Conservation (phyloP, 2,888 invertebrate species). For the Erebia epiphron region DNA sequence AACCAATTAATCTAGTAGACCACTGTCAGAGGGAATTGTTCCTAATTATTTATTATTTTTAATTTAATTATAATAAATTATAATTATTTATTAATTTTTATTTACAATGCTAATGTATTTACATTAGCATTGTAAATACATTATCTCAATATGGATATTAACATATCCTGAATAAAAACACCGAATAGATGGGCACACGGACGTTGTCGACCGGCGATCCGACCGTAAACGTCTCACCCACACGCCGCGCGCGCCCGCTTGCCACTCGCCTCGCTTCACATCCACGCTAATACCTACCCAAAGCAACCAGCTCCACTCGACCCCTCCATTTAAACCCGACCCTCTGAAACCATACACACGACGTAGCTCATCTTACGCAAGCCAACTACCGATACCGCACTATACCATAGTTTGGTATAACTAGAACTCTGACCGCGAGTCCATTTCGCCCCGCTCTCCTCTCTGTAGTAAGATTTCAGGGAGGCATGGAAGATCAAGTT, state of each 20-base stretch:
- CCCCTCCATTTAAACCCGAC: slow-evolving; percentile 47
- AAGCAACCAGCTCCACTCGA: slow-evolving; percentile 51
- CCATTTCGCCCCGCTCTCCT: slow-evolving; percentile 58
- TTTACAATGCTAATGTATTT: too few species aligned
- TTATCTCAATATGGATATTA: neutral
- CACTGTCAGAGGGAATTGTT: too few species aligned
- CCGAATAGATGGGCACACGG: slow-evolving; percentile 52
- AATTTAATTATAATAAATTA: too few species aligned
- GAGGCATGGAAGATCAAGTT: slow-evolving; percentile 53
- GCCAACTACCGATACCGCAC: slow-evolving; percentile 71
- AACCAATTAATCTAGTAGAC: too few species aligned
- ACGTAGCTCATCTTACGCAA: slow-evolving; percentile 51
- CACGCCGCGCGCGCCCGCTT: slow-evolving; percentile 77
- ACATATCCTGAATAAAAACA: slow-evolving; percentile 17
- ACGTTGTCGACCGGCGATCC: slow-evolving; percentile 78
- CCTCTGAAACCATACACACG: slow-evolving; percentile 42
- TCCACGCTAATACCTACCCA: slow-evolving; percentile 67
- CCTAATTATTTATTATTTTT: too few species aligned
- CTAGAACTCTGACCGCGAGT: slow-evolving; percentile 73
- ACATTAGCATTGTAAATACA: too few species aligned
- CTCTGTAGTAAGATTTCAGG: slow-evolving; percentile 50
- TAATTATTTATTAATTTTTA: too few species aligned
- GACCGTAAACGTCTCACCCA: slow-evolving; percentile 83
- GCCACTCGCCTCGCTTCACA: slow-evolving; percentile 72
- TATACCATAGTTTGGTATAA: slow-evolving; percentile 76